Evolutionary conservation across 92 coral and sea anemone genomes (phyloP).

Genomic region (Phenganax marumi): DNA sequence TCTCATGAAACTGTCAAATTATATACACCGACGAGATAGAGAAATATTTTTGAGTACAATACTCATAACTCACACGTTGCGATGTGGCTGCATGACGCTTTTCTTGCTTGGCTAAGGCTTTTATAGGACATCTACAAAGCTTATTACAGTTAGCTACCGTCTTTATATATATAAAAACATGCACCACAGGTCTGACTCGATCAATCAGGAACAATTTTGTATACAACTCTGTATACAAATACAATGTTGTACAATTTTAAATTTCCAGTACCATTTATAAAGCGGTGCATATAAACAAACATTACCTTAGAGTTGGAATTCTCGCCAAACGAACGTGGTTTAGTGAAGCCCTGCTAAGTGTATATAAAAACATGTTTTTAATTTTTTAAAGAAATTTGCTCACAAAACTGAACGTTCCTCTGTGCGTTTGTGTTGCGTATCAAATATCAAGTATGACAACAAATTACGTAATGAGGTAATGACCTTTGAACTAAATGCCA

Average conservation of each 20-base stretch:
- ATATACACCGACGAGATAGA: neutral
- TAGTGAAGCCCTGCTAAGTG: neutral
- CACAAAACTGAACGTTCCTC: too few relatives aligned
- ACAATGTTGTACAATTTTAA: too few relatives aligned
- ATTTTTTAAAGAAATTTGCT: too few relatives aligned
- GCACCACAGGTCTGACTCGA: neutral
- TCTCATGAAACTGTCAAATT: neutral
- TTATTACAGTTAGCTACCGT: neutral
- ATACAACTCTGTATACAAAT: neutral
- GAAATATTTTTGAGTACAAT: neutral
- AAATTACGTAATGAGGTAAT: too few relatives aligned
- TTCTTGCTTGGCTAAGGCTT: constrained; percentile 13
- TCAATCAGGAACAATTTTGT: neutral
- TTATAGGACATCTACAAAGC: constrained; percentile 1
- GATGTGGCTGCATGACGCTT: constrained; percentile 25
- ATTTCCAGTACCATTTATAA: neutral
- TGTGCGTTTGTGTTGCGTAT: too few relatives aligned
- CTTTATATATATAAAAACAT: neutral
- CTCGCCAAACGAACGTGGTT: constrained; percentile 9
- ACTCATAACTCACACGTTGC: constrained; percentile 18
- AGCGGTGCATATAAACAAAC: neutral
- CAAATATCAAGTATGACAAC: too few relatives aligned
- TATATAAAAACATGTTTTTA: neutral
- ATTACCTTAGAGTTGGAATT: constrained; percentile 25
- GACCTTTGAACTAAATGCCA: too few relatives aligned